These are phyloP conservation scores for Amphibalanus amphitrite DNA, from an alignment of 1,140 invertebrate species.

Conservation along the genomic window DNA sequence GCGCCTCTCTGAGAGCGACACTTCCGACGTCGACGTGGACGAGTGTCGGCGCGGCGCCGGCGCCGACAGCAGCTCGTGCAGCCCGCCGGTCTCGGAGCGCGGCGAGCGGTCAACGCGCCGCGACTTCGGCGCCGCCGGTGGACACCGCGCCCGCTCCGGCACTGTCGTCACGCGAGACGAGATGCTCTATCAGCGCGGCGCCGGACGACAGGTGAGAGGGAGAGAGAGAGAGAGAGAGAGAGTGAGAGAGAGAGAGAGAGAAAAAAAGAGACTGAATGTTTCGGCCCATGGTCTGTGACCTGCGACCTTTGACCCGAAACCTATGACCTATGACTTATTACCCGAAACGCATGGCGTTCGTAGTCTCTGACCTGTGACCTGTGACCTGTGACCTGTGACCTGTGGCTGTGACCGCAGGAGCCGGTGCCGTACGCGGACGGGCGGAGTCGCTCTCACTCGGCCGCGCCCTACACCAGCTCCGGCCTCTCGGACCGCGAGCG, in stretches of 20 bases:
- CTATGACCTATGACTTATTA: too few relatives aligned
- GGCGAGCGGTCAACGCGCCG: background rate
- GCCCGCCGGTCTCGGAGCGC: background rate
- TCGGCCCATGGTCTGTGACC: too few relatives aligned
- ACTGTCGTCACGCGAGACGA: slow-evolving; percentile 31
- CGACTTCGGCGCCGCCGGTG: slow-evolving; percentile 39
- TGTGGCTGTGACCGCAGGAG: background rate
- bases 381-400: background rate
- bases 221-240: too few relatives aligned
- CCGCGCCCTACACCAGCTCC: background rate
- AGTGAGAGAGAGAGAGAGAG: too few relatives aligned
- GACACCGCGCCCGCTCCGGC: slow-evolving; percentile 46
- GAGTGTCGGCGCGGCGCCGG: slow-evolving; percentile 31
- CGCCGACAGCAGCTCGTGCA: slow-evolving; percentile 5
- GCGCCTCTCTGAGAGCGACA: slow-evolving; percentile 56
- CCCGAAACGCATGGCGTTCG: too few relatives aligned
- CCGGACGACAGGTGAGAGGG: background rate
- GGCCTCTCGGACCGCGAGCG: background rate
- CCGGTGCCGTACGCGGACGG: background rate
- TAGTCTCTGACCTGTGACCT: too few relatives aligned
- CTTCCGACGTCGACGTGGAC: slow-evolving; percentile 67
- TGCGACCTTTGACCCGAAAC: too few relatives aligned
- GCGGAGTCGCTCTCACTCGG: background rate
- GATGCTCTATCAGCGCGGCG: slow-evolving; percentile 11
- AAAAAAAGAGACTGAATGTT: too few relatives aligned